Percentiles rank a stretch among this genome's conserved stretches.
Conservation (phyloP, 1,140 invertebrate genomes). For the Stegodyphus mimosarum region DNA sequence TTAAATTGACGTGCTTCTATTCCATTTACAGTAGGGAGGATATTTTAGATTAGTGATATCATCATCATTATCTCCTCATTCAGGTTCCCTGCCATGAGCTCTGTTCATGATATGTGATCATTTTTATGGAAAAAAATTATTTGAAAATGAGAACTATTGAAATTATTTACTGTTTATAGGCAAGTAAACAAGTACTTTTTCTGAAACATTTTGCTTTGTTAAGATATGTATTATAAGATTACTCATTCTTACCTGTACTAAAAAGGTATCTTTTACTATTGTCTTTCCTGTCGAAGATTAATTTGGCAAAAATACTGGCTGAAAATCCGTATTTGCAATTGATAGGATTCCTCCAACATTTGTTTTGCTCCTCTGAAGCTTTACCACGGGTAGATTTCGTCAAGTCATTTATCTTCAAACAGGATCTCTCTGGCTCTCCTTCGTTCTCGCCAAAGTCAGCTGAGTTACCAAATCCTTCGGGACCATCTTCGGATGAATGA, state of each 20-base stretch:
- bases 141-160: too few relatives aligned
- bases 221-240: too few relatives aligned
- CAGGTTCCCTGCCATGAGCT: too few relatives aligned
- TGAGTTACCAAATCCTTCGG: conserved; percentile 41
- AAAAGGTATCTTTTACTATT: conserved; percentile 35
- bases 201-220: too few relatives aligned
- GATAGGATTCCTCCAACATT: conserved; percentile 53
- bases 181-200: too few relatives aligned
- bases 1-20: too few relatives aligned
- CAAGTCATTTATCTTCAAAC: conserved; percentile 42
- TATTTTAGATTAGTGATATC: too few relatives aligned
- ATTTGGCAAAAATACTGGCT: conserved; percentile 26
- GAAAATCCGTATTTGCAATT: conserved; percentile 49
- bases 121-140: too few relatives aligned
- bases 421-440: conserved; percentile 31
- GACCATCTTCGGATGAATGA: conserved; percentile 28
- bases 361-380: conserved; percentile 32
- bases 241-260: conserved; percentile 41
- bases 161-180: too few relatives aligned
- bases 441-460: conserved; percentile 48
- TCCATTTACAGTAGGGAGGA: too few relatives aligned
- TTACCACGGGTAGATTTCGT: conserved; percentile 9
- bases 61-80: too few relatives aligned
- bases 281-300: conserved; percentile 42
- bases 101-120: too few relatives aligned